A percentile compares a stretch with the other conserved stretches of the same genome.
These are phyloP conservation scores for Smittia sp. DNA, from an alignment of 2,888 invertebrate species.

Conservation along the genomic window DNA sequence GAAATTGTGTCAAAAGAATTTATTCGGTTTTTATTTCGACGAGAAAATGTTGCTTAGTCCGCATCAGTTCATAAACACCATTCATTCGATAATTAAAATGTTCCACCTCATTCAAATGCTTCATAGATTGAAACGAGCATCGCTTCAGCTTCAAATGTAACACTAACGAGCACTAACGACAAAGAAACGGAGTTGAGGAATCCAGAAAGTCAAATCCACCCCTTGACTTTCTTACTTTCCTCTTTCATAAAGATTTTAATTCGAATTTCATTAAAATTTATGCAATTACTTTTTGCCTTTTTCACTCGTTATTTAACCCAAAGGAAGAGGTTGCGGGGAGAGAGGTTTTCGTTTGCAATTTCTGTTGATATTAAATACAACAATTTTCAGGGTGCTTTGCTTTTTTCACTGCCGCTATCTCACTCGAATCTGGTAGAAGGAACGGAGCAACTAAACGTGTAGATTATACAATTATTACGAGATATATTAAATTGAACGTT, in stretches of 20 bases:
- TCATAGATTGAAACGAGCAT: not conserved
- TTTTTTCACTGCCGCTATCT: not conserved
- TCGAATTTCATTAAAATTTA: slow-evolving; percentile 41
- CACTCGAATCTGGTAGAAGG: not conserved
- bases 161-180: slow-evolving; percentile 19
- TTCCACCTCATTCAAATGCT: no score
- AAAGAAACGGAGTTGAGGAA: not conserved
- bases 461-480: slow-evolving; percentile 22
- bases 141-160: not conserved
- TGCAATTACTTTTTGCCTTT: slow-evolving; percentile 40
- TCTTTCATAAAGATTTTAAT: slow-evolving; percentile 38
- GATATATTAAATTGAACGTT: slow-evolving; percentile 14
- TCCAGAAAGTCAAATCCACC: not conserved
- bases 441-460: not conserved
- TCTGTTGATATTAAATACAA: slow-evolving; percentile 19
- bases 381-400: slow-evolving; percentile 17
- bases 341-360: slow-evolving; percentile 9
- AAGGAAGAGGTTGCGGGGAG: not conserved
- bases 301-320: slow-evolving; percentile 7
- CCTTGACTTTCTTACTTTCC: not conserved
- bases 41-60: no score
- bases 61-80: no score
- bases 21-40: no score
- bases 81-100: no score
- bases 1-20: no score